Conservation (phyloP, 2,888 invertebrate genomes). For the Aelia acuminata region DNA sequence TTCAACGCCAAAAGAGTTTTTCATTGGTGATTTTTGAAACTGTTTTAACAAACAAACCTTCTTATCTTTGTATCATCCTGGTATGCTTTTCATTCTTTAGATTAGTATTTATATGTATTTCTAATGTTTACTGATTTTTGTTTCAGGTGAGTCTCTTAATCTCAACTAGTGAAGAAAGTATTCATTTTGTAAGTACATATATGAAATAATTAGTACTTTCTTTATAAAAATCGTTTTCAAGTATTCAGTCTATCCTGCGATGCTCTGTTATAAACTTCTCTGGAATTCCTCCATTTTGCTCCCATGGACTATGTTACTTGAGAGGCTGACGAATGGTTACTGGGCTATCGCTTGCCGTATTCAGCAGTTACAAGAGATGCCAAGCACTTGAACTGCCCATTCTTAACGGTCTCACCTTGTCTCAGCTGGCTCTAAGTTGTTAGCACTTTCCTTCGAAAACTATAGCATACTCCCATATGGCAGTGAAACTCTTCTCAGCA, state of each 20-base stretch:
- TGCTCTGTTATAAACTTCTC: not conserved
- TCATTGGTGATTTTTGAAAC: no score
- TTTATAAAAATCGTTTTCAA: no score
- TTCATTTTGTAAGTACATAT: not conserved
- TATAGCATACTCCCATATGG: slow-evolving; percentile 13
- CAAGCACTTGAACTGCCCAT: not conserved
- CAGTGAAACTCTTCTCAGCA: not conserved
- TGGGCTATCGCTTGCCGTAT: not conserved
- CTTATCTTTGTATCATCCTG: no score
- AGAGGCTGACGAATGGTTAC: not conserved
- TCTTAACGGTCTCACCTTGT: not conserved
- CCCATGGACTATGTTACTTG: not conserved
- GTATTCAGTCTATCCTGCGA: no score
- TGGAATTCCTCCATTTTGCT: not conserved
- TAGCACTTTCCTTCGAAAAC: slow-evolving; percentile 17
- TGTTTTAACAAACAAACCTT: no score
- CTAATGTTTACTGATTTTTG: not conserved
- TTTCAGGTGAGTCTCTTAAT: not conserved
- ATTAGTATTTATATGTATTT: no score
- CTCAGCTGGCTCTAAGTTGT: not conserved
- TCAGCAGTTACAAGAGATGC: not conserved
- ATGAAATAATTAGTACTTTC: no score
- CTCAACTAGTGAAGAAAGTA: not conserved
- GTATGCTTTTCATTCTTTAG: no score
- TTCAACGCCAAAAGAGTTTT: no score